Evolutionary conservation across 1,140 invertebrate species (phyloP), one percentile per base, ranked within the genome.

Genomic region (Wasmannia auropunctata): DNA sequence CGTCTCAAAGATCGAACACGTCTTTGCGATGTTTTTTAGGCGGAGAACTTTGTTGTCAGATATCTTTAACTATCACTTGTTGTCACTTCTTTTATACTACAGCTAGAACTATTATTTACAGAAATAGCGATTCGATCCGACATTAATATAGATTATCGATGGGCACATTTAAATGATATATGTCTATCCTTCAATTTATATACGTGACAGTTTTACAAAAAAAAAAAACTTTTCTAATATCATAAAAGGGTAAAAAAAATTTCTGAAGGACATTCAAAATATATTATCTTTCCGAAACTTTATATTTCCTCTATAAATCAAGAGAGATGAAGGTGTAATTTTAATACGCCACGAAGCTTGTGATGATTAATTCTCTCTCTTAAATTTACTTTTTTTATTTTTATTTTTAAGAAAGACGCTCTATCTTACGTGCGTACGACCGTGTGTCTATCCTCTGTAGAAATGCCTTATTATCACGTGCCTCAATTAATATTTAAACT

Each of bases 381-480:
- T 0, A 37, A 6, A 3, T 74, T 34, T 37, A 4, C 37, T 65
- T 51, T 28, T 63, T 10, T 70, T 69, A 31, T 43, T 28, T 25
- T 43, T 60, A 16, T 16, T 28, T 34, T 62, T 8, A 5, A 67
- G 5, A 46, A 67, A 25, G 54, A 46, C 19, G 51, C 7, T 88
- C 60, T 89, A 75, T 91, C 88, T 91, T 92, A 91, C 46, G 74
- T 88, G 85, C 86, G 67, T 88, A 90, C 86, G 79, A 90, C 65
- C 86, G 88, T 89, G 85, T 87, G 79, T 79, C 87, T 90, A 86
- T 92, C 91, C 90, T 93, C 81, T 92, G 92, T 93, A 93, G 92
- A 93, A 93, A 91, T 92, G 92, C 92, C 92, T 93, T 93, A 93
- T 92, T 92, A 91, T 93, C 92, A 93, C 92, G 92, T 93, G 92